A percentile compares a stretch with the other conserved stretches of the same genome.
Evolutionary conservation across 1,140 invertebrate genomes (phyloP).

Genomic region (Lutraria rhynchaena): DNA sequence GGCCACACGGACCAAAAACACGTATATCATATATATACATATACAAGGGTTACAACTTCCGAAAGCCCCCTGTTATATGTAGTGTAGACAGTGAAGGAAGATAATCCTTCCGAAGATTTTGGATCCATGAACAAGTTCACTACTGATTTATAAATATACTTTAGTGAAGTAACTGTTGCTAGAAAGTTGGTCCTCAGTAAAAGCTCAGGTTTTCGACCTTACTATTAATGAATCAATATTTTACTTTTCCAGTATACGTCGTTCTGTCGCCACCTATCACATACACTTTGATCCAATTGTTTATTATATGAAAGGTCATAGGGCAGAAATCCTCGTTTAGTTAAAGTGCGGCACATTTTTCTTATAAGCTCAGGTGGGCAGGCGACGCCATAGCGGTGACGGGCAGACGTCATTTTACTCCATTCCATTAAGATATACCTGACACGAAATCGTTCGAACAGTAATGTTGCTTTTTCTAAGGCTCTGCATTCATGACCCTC

Average conservation of each 20-base stretch:
- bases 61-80: no score
- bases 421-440: slow-evolving; percentile 80
- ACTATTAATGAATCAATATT: no score
- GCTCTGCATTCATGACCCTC: slow-evolving; percentile 77
- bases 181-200: neutral
- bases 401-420: slow-evolving; percentile 66
- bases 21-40: no score
- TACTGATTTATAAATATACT: neutral
- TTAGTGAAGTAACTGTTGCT: neutral
- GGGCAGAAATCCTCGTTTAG: slow-evolving; percentile 61
- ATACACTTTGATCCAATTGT: neutral
- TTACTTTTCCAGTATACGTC: slow-evolving; percentile 1
- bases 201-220: neutral
- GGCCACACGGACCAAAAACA: no score
- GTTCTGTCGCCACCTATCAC: neutral
- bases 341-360: slow-evolving; percentile 49
- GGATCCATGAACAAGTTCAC: neutral
- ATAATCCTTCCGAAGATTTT: neutral
- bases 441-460: slow-evolving; percentile 70
- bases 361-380: slow-evolving; percentile 54
- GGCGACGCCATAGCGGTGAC: slow-evolving; percentile 33
- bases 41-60: no score
- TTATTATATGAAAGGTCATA: slow-evolving; percentile 50
- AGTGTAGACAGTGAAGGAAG: neutral
- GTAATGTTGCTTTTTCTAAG: slow-evolving; percentile 57